Conservation (phyloP, 1,140 invertebrate genomes). For the Paracyclopina nana region DNA sequence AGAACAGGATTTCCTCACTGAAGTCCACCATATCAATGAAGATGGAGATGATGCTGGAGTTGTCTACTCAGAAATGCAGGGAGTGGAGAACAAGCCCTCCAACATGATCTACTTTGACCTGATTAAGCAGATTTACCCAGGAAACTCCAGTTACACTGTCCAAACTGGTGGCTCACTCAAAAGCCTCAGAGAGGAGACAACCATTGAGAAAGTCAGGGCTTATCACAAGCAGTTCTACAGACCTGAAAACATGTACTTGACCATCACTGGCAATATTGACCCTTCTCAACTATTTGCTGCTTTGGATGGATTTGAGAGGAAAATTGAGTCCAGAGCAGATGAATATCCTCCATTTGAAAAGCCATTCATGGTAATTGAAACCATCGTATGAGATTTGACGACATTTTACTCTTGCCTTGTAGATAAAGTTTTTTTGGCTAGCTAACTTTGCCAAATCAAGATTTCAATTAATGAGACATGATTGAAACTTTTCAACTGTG, state of each 20-base stretch:
- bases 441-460: neutral
- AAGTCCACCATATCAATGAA: constrained; percentile 74
- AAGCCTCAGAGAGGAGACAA: constrained; percentile 58
- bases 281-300: constrained; percentile 51
- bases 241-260: constrained; percentile 66
- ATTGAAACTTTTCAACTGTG: neutral
- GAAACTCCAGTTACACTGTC: constrained; percentile 57
- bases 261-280: constrained; percentile 59
- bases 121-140: constrained; percentile 47
- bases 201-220: constrained; percentile 49
- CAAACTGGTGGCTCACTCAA: constrained; percentile 61
- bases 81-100: constrained; percentile 51
- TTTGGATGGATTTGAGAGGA: constrained; percentile 48
- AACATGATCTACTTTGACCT: constrained; percentile 37
- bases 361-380: neutral
- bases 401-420: no score
- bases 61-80: constrained; percentile 82
- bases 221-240: constrained; percentile 73
- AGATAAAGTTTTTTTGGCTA: neutral
- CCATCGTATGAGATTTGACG: neutral
- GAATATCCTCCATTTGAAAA: neutral
- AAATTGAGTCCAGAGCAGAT: constrained; percentile 33
- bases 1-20: constrained; percentile 46
- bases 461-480: neutral
- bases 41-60: constrained; percentile 73